phyloP scores from a whole-genome alignment of 2,113 vertebrate genomes.

The Spheniscus mendiculus region DNA sequence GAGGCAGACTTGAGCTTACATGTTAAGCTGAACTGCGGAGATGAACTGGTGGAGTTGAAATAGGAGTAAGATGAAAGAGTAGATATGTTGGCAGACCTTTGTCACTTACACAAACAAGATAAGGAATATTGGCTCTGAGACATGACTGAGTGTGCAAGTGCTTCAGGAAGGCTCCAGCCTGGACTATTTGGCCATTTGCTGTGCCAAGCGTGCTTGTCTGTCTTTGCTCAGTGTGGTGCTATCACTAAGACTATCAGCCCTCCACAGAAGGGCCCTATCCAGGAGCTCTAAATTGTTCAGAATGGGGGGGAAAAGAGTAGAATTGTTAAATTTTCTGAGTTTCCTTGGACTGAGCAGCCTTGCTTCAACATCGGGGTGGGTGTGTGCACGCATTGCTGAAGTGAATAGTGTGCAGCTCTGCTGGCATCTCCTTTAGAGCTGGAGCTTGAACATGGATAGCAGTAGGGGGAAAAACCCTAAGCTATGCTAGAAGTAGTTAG shows the following conservation, averaged over 20 bases:
- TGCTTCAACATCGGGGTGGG: accelerated
- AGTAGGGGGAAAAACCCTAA: background rate
- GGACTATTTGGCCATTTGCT: accelerated
- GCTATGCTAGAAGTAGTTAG: background rate
- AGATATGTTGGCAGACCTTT: background rate
- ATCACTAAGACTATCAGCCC: background rate
- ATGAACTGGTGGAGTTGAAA: background rate
- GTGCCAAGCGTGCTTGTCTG: background rate
- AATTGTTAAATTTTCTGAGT: background rate
- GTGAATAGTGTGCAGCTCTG: background rate
- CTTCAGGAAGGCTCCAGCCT: background rate
- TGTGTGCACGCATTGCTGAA: accelerated
- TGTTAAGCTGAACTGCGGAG: background rate
- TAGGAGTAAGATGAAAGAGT: background rate
- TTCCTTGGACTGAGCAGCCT: background rate
- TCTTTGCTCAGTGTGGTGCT: background rate
- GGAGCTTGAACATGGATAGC: background rate
- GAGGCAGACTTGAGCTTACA: background rate
- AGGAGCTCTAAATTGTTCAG: background rate
- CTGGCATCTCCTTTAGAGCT: background rate
- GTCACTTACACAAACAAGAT: background rate
- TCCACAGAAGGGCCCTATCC: background rate
- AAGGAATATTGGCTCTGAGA: background rate
- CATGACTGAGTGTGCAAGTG: background rate
- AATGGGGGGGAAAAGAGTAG: accelerated